A percentile compares a stretch with the other conserved stretches of the same genome.
phyloP scores from a whole-genome alignment of 2,888 invertebrate genomes.

The Trissoscelio sp. region DNA sequence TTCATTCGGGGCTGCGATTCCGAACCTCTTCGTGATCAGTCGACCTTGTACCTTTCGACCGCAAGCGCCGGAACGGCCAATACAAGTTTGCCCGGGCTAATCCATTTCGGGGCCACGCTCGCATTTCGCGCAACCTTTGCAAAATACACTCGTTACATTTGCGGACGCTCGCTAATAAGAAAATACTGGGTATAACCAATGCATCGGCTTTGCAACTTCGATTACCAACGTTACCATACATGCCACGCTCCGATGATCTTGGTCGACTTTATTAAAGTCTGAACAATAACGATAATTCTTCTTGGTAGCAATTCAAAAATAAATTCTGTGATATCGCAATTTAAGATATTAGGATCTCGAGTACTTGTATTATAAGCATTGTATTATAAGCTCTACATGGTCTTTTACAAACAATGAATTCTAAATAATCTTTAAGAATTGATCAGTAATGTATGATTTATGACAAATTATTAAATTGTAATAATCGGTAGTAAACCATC shows the following conservation, averaged over 20 bases:
- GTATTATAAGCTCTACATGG: too few species aligned
- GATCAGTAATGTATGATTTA: too few species aligned
- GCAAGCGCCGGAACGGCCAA: constrained; percentile 36
- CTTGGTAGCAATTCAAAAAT: not conserved
- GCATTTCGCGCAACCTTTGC: constrained; percentile 39
- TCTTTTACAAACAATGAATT: too few species aligned
- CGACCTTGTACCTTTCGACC: constrained; percentile 50
- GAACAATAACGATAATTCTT: constrained; percentile 22
- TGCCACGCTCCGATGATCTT: not conserved
- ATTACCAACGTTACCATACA: not conserved
- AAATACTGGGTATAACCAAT: constrained; percentile 25
- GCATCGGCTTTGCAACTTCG: constrained; percentile 24
- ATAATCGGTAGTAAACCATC: too few species aligned
- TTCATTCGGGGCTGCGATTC: constrained; percentile 31
- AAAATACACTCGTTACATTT: constrained; percentile 43
- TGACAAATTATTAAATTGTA: too few species aligned
- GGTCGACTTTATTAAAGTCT: constrained; percentile 11
- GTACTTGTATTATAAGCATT: too few species aligned
- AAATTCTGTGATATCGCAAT: too few species aligned
- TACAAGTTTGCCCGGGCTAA: constrained; percentile 52
- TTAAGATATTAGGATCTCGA: too few species aligned
- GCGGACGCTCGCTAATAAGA: constrained; percentile 36
- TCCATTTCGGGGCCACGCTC: constrained; percentile 33
- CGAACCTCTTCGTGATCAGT: constrained; percentile 49
- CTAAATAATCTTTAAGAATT: too few species aligned